Base-by-base conservation (phyloP, 2,888 invertebrate genomes). In the Cactoblastis cactorum region DNA sequence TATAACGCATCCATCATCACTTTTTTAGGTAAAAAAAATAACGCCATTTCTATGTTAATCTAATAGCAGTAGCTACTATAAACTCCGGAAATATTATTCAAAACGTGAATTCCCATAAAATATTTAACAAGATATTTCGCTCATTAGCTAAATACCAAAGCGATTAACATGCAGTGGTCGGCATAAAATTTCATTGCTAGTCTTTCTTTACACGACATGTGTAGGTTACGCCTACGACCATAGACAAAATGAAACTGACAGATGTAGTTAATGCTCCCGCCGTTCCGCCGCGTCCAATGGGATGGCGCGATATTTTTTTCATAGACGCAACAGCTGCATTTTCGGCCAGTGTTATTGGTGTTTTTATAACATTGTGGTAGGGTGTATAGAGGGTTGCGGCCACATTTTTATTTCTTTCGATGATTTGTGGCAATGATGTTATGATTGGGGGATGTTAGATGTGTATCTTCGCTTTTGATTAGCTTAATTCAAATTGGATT, bases 181-280 rank as follows among this genome's bases (percentile, higher is more conserved):
- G 49, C 50, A 56, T 53, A 58, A 47, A 48, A 58, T 54, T 55
- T 57, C 37, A 57, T 55, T 53, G 49, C 51, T n/a, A n/a, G n/a
- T n/a, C n/a, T n/a, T n/a, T 47, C 45, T 54, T 51, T 52, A 50
- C 45, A 32, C 53, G 46, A 56, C 58, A 58, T 58, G 55, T 58
- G 58, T 52, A 53, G 53, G 54, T 52, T 51, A 54, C 47, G 55
- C 58, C 55, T 55, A 58, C 51, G 59, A 60, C 67, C 69, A 77
- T 72, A 77, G 77, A 76, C 74, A 75, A 77, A 72, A 77, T 74
- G 65, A 72, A 66, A 65, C 63, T 77, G 76, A 77, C 78, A 78
- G 78, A 74, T 78, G 78, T 63, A 58, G 57, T 63, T 77, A 78
- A 78, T 78, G 78, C 71, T 71, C 67, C 68, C 72, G 73, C 72